Conservation (phyloP, 2,113 vertebrate genomes). For the Phalacrocorax aristotelis region DNA sequence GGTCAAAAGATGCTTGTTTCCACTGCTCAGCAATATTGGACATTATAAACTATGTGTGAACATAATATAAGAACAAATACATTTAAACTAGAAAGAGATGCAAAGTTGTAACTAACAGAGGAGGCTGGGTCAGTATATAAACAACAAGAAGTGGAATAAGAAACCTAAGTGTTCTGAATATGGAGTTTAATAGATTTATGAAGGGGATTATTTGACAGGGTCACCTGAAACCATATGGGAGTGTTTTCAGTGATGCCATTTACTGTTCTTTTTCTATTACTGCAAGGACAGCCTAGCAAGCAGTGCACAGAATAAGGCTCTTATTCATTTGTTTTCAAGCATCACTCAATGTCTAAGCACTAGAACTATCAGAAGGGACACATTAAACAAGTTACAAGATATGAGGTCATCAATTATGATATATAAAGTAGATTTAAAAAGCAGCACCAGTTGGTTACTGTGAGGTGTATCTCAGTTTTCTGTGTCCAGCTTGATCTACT, state of each 20-base stretch:
- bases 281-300: neutral
- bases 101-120: neutral
- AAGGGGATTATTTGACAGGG: neutral
- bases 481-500: neutral
- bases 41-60: neutral
- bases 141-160: neutral
- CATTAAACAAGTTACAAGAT: neutral
- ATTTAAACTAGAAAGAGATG: neutral
- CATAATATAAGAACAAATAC: neutral
- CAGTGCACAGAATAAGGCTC: neutral
- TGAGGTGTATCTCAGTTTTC: neutral
- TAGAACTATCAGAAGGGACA: neutral
- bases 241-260: neutral
- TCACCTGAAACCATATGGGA: neutral
- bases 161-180: neutral
- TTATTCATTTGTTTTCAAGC: neutral
- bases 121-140: neutral
- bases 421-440: neutral
- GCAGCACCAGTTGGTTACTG: neutral
- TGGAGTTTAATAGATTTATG: neutral
- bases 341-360: neutral
- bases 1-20: neutral
- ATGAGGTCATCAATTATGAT: neutral
- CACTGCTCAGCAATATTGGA: neutral
- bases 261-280: neutral